Evolutionary conservation across 2,888 invertebrate species (phyloP), one percentile per base, ranked within the genome.

Genomic region (Tetranychus piercei): DNA sequence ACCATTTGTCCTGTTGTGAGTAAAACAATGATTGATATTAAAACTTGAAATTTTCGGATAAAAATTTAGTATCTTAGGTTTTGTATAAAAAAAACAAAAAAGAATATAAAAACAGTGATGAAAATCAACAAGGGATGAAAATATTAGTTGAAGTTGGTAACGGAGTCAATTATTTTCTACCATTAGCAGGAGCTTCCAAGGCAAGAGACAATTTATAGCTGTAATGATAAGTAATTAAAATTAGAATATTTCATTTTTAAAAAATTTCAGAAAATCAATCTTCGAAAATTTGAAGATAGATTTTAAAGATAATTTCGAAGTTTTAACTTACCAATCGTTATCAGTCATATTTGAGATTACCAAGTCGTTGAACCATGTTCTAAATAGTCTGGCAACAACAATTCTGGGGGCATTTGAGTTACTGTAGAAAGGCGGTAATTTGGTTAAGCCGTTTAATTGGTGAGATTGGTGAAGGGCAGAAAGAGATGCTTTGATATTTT

Each of bases 401-500:
- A 55, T 55, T 74, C 75, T n/a, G 18, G 77, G 77, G 34, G 76
- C 74, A n/a, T 55, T 18, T 20, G 75, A 71, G 15, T 20, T n/a
- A n/a, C n/a, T n/a, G n/a, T n/a, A n/a, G n/a, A n/a, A n/a, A n/a
- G n/a, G n/a, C n/a, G n/a, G n/a, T n/a, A n/a, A n/a, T n/a, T n/a
- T n/a, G n/a, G n/a, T n/a, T n/a, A n/a, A n/a, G n/a, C 75, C 75
- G 9, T 20, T 66, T 43, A 76, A 70, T n/a, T 75, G 43, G 55
- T 75, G 72, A 11, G 73, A 66, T 64, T 76, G 76, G 20, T 77
- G 76, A 18, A 70, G 20, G 44, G 76, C 72, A n/a, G 71, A 69
- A 18, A 77, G 20, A 18, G 76, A 67, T 9, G 77, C 77, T 18
- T 73, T 67, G 1, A 77, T 74, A 72, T 76, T 77, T 72, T 77